These are phyloP conservation scores for Phoeniculus purpureus DNA, from an alignment of 2,797 vertebrate genomes.

Conservation along the genomic window DNA sequence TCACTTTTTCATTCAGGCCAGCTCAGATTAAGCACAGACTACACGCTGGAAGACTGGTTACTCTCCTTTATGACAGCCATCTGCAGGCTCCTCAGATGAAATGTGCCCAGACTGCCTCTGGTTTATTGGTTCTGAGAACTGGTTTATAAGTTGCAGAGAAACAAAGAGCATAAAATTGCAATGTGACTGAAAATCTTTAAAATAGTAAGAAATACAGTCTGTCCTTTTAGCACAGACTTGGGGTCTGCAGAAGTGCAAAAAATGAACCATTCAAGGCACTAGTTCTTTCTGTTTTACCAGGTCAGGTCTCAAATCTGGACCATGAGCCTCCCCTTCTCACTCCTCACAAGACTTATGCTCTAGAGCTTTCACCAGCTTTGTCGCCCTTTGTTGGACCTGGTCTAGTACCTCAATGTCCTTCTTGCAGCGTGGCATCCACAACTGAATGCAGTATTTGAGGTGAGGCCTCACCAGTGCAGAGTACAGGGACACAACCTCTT, in stretches of 20 bases:
- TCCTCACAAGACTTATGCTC: too few species aligned
- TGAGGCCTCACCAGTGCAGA: too few species aligned
- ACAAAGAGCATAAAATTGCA: not conserved
- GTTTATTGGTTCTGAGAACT: not conserved
- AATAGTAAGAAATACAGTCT: not conserved
- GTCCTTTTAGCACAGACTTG: not conserved
- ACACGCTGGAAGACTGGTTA: not conserved
- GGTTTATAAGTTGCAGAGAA: not conserved
- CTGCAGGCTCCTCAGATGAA: constrained; percentile 21
- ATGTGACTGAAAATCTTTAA: not conserved
- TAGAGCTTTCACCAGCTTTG: too few species aligned
- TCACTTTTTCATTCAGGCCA: not conserved
- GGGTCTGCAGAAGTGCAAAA: not conserved
- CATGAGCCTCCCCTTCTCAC: not conserved
- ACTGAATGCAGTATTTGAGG: too few species aligned
- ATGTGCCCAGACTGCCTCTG: not conserved
- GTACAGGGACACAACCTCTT: too few species aligned
- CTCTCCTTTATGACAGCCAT: not conserved
- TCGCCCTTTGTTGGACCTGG: too few species aligned
- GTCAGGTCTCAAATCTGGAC: not conserved
- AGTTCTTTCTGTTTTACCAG: not conserved
- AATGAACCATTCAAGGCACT: not conserved
- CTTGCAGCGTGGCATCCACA: too few species aligned
- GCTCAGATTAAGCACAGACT: constrained; percentile 20
- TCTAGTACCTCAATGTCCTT: too few species aligned